phyloP scores from a whole-genome alignment of 2,797 vertebrate species.

The Hephaestus fuliginosus region DNA sequence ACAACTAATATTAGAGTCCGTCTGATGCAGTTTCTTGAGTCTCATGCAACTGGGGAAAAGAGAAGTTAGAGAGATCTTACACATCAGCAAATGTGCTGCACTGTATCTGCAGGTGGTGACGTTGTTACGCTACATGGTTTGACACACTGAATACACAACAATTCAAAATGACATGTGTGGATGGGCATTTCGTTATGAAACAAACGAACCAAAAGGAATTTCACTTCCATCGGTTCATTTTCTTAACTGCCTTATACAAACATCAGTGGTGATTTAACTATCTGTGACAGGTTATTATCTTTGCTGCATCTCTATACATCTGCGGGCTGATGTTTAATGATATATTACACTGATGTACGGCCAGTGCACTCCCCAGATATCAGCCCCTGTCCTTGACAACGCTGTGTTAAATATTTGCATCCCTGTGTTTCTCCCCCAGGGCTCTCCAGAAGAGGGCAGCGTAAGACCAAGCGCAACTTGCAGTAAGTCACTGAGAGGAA shows the following conservation, averaged over 20 bases:
- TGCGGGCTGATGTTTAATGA: slow-evolving; percentile 7
- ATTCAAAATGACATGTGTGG: not conserved
- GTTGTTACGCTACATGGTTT: not conserved
- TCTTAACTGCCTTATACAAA: not conserved
- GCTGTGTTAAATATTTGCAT: not conserved
- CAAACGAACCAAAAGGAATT: not conserved
- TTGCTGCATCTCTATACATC: not conserved
- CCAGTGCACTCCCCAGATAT: not conserved
- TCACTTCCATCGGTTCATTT: not conserved
- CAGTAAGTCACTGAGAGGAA: slow-evolving; percentile 71
- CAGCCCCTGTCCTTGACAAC: not conserved
- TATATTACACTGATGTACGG: not conserved
- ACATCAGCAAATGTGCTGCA: not conserved
- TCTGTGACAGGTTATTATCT: not conserved
- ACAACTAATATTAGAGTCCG: too few relatives aligned
- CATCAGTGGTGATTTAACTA: not conserved
- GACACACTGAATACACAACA: not conserved
- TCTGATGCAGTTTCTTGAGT: too few relatives aligned
- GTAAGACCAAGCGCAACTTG: slow-evolving; percentile 59
- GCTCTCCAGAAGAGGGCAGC: slow-evolving; percentile 87
- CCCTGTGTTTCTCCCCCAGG: slow-evolving; percentile 66
- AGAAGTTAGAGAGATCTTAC: not conserved
- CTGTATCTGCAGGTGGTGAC: too few relatives aligned
- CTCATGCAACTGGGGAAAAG: too few relatives aligned
- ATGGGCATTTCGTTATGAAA: not conserved